Evolutionary conservation across 2,888 invertebrate species (phyloP), one percentile per base, ranked within the genome.

Genomic region (Harpalus rubripes): DNA sequence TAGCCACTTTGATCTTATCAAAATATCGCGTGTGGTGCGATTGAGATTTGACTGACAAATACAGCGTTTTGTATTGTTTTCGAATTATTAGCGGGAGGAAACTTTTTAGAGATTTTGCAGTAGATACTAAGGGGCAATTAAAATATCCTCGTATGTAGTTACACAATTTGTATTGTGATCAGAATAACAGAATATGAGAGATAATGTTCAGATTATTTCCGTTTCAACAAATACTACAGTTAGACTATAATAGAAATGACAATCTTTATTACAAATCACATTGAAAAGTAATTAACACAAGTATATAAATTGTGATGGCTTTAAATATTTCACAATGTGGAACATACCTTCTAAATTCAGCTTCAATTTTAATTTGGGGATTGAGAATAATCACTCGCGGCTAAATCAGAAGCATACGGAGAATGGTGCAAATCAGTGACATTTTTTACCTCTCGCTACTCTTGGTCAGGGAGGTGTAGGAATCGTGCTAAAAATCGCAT

Each of bases 1-100:
- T 39, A 59, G 79, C 61, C 16, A 80, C 79, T 80, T 58, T 39
- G 79, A 80, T 80, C 61, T 80, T 80, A 80, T 80, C 79, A 7
- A 12, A n/a, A 58, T 39, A 26, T 39, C 59, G 59, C 59, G 61
- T 80, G 61, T 1, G 59, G 32, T n/a, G 10, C 15, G 79, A 26
- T n/a, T 1, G 32, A 32, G 32, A 78, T 12, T 80, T 32, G 39
- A 39, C 16, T 61, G 59, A 80, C 41, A 80, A 80, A 39, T 61
- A 10, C 79, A 3, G 16, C 41, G 61, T 39, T 80, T 80, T 80
- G 79, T 80, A 80, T 58, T 58, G 22, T 16, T 80, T 39, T 68
- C 18, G 59, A 59, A 59, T 59, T 59, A 59, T 16, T 10, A 16
- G 58, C 7, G 58, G n/a, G 58, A 6, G 16, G n/a, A 2, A 1